phyloP scores from a whole-genome alignment of 53 echinoderm and acorn worm species.

The Apostichopus leukothele region DNA sequence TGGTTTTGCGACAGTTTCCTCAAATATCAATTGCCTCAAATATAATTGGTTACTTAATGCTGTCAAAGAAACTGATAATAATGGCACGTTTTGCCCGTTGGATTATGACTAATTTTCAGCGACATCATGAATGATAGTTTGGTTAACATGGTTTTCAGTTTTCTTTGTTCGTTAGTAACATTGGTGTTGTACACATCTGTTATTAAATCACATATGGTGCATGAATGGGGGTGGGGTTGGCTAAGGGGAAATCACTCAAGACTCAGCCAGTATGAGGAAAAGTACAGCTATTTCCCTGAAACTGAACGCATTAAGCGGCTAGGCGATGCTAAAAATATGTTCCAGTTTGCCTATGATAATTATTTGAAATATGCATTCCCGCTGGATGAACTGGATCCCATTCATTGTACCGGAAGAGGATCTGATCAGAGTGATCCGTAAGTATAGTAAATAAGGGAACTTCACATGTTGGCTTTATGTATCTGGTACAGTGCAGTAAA shows the following conservation, averaged over 20 bases:
- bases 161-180: constrained; percentile 49
- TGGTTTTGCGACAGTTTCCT: too few species aligned
- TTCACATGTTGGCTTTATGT: too few species aligned
- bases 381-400: constrained; percentile 92
- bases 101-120: not conserved
- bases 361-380: constrained; percentile 93
- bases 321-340: constrained; percentile 82
- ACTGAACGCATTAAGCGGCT: constrained; percentile 66
- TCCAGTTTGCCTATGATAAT: constrained; percentile 92
- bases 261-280: constrained; percentile 59
- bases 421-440: constrained; percentile 91
- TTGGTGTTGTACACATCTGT: constrained; percentile 52
- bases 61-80: too few species aligned
- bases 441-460: constrained; percentile 32
- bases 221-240: constrained; percentile 57
- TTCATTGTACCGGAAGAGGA: constrained; percentile 89
- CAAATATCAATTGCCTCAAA: too few species aligned
- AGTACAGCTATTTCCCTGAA: constrained; percentile 81
- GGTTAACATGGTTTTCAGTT: constrained; percentile 57
- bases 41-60: too few species aligned
- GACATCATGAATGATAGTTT: constrained; percentile 42
- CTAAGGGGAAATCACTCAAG: constrained; percentile 13
- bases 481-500: too few species aligned
- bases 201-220: constrained; percentile 53
- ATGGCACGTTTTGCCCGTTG: too few species aligned